A percentile compares a stretch with the other conserved stretches of the same genome.
phyloP scores from a whole-genome alignment of 2,797 vertebrate genomes.

The Poecilia picta region DNA sequence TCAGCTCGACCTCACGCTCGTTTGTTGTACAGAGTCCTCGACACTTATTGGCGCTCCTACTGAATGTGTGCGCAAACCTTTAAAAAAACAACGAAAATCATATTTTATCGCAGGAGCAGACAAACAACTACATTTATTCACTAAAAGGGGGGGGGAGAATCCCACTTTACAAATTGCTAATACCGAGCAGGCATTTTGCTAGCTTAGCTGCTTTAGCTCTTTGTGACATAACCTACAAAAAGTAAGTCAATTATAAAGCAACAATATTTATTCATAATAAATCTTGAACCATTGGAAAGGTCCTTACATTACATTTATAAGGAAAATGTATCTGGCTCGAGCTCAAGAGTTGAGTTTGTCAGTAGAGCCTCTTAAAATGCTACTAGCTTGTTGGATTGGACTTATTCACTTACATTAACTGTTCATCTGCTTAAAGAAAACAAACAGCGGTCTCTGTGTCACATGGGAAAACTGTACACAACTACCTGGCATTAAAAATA shows the following conservation, averaged over 20 bases:
- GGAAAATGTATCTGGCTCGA: background rate
- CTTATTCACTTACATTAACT: background rate
- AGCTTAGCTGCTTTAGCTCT: background rate
- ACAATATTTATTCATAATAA: background rate
- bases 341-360: background rate
- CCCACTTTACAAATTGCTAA: background rate
- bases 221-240: background rate
- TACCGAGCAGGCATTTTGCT: background rate
- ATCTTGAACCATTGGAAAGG: background rate
- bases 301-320: background rate
- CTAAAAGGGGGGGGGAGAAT: background rate
- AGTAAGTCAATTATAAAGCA: background rate
- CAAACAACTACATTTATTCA: background rate
- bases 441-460: background rate
- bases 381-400: background rate
- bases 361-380: background rate
- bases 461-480: background rate
- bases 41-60: background rate
- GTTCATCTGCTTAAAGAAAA: background rate
- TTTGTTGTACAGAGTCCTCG: background rate
- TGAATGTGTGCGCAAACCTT: background rate
- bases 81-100: background rate
- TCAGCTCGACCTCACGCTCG: conserved; percentile 38
- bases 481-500: background rate
- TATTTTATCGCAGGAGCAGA: background rate